phyloP scores from a whole-genome alignment of 2,888 invertebrate species.

The Altica lythri region DNA sequence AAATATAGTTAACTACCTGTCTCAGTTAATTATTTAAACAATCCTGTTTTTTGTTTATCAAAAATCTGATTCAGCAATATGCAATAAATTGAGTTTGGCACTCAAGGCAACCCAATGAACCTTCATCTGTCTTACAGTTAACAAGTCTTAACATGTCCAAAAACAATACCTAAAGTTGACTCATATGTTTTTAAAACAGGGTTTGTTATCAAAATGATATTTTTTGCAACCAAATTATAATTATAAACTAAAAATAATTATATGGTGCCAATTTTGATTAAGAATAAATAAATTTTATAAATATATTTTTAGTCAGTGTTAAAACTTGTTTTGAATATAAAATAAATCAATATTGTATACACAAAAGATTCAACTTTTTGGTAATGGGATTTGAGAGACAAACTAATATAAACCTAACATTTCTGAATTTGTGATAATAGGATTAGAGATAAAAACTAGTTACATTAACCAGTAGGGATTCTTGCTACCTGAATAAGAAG shows the following conservation, averaged over 20 bases:
- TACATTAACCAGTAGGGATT: constrained; percentile 13
- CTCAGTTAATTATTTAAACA: background rate
- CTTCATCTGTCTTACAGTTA: constrained; percentile 1
- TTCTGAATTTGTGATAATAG: constrained; percentile 13
- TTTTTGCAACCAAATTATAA: too few relatives aligned
- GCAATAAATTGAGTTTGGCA: constrained; percentile 1
- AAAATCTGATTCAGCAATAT: background rate
- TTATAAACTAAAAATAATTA: too few relatives aligned
- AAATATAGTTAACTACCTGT: background rate
- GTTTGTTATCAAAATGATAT: too few relatives aligned
- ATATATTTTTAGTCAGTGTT: too few relatives aligned
- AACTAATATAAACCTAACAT: too few relatives aligned
- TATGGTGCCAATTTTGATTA: too few relatives aligned
- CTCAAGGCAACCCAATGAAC: background rate
- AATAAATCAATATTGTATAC: too few relatives aligned
- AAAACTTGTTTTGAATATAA: too few relatives aligned
- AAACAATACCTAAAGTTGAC: background rate
- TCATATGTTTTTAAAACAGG: constrained; percentile 5
- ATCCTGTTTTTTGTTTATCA: background rate
- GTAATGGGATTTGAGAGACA: constrained; percentile 8
- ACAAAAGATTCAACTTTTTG: too few relatives aligned
- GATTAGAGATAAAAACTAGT: constrained; percentile 12
- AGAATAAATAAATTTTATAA: too few relatives aligned
- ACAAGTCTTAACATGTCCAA: constrained; percentile 1
- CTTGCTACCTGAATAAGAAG: constrained; percentile 15